Conservation (phyloP, 2,888 invertebrate species). For the Phorcus lineatus region DNA sequence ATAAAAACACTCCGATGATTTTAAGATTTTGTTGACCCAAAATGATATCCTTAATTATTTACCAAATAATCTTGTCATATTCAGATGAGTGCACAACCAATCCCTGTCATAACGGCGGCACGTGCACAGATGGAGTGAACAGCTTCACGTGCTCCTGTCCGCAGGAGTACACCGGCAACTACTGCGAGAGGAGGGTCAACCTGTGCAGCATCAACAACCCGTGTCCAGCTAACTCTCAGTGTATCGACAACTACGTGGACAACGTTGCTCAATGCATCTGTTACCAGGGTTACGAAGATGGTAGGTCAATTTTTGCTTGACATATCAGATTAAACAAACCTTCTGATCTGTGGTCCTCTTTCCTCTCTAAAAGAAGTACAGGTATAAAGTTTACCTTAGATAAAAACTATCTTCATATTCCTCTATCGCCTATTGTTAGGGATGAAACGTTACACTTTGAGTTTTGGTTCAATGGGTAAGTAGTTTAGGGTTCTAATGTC, state of each 20-base stretch:
- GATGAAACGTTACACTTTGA: no score
- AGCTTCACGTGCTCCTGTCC: conserved; percentile 44
- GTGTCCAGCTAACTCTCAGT: conserved; percentile 47
- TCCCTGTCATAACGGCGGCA: conserved; percentile 54
- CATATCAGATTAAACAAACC: no score
- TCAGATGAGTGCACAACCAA: conserved; percentile 37
- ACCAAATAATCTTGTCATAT: background rate
- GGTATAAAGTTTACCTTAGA: no score
- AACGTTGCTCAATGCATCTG: background rate
- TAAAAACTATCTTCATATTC: no score
- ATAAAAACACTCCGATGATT: no score
- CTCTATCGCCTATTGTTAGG: no score
- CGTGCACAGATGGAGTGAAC: conserved; percentile 39
- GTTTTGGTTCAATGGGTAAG: no score
- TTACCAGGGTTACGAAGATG: background rate
- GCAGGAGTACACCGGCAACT: conserved; percentile 30
- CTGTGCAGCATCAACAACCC: conserved; percentile 44
- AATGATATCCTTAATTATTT: no score
- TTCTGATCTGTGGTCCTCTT: no score
- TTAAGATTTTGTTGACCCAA: no score
- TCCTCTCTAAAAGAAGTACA: no score
- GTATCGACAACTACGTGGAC: conserved; percentile 35
- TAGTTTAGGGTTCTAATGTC: no score
- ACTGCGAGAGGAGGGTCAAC: conserved; percentile 31
- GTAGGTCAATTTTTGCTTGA: background rate